Evolutionary conservation across 1,140 invertebrate genomes (phyloP).

Genomic region (Hyphantria cunea): DNA sequence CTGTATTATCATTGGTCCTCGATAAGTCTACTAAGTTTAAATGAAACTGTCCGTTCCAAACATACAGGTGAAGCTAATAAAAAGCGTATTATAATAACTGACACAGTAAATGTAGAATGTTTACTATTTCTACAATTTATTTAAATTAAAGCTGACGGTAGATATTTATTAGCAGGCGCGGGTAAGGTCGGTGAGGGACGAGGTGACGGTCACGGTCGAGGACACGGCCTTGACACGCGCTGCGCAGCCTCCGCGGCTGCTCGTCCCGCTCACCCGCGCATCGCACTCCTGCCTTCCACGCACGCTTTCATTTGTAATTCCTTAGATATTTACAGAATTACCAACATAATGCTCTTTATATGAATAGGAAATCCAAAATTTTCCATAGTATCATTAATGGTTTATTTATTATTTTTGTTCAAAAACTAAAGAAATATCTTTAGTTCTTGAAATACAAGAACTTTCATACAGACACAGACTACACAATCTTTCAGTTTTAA

Average conservation of each 20-base stretch:
- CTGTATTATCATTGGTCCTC: too few relatives aligned
- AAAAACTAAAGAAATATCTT: too few relatives aligned
- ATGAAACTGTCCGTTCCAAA: too few relatives aligned
- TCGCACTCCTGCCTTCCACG: conserved; percentile 12
- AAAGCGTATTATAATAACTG: too few relatives aligned
- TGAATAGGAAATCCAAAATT: background rate
- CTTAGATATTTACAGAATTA: conserved; percentile 1
- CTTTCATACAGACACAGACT: too few relatives aligned
- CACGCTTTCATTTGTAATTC: background rate
- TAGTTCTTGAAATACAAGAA: too few relatives aligned
- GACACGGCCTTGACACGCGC: conserved; percentile 68
- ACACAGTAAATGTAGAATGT: background rate
- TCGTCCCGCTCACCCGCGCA: conserved; percentile 27
- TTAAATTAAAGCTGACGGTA: conserved; percentile 3
- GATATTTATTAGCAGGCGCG: conserved; percentile 13
- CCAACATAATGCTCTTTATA: background rate
- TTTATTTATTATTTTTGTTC: background rate
- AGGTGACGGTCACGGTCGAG: conserved; percentile 64
- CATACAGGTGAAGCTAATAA: too few relatives aligned
- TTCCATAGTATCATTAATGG: background rate
- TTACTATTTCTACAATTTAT: background rate
- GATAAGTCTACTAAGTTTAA: too few relatives aligned
- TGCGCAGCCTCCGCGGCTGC: conserved; percentile 49
- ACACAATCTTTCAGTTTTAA: too few relatives aligned
- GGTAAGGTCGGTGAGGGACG: conserved; percentile 19